Conservation (phyloP, 2,888 invertebrate species). For the Caenorhabditis afra region DNA sequence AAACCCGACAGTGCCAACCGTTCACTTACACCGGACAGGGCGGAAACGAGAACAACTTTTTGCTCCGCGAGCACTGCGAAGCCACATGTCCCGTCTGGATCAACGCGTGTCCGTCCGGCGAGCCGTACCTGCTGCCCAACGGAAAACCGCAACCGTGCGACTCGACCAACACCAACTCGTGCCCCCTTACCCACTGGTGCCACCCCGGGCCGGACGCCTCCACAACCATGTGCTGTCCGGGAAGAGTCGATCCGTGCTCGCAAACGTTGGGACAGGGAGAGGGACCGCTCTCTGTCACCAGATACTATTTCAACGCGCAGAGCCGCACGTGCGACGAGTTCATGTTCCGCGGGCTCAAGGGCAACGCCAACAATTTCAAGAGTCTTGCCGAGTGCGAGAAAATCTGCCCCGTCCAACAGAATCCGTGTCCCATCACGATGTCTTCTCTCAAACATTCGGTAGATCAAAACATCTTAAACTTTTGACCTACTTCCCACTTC, state of each 20-base stretch:
- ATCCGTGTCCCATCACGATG: conserved; percentile 72
- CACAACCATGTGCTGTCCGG: conserved; percentile 76
- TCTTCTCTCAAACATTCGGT: conserved; percentile 61
- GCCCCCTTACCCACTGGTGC: conserved; percentile 75
- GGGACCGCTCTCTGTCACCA: conserved; percentile 61
- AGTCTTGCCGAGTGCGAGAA: conserved; percentile 69
- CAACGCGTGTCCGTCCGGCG: conserved; percentile 76
- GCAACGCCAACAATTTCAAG: conserved; percentile 78
- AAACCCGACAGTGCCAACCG: conserved; percentile 71
- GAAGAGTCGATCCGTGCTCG: conserved; percentile 71
- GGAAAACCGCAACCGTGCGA: conserved; percentile 65
- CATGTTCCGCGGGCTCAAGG: conserved; percentile 73
- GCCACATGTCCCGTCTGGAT: conserved; percentile 74
- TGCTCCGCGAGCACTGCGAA: conserved; percentile 75
- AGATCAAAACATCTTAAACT: background rate
- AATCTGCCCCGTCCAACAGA: conserved; percentile 74
- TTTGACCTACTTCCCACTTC: background rate
- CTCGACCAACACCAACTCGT: conserved; percentile 55
- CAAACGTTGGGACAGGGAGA: conserved; percentile 69
- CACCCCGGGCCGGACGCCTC: conserved; percentile 71
- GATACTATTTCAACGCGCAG: conserved; percentile 71
- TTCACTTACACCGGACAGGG: conserved; percentile 75
- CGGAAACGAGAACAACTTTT: conserved; percentile 79
- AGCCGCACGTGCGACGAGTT: conserved; percentile 73
- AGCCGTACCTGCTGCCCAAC: conserved; percentile 70